Conservation (phyloP, 2,888 invertebrate genomes). For the Ectemnius cavifrons region DNA sequence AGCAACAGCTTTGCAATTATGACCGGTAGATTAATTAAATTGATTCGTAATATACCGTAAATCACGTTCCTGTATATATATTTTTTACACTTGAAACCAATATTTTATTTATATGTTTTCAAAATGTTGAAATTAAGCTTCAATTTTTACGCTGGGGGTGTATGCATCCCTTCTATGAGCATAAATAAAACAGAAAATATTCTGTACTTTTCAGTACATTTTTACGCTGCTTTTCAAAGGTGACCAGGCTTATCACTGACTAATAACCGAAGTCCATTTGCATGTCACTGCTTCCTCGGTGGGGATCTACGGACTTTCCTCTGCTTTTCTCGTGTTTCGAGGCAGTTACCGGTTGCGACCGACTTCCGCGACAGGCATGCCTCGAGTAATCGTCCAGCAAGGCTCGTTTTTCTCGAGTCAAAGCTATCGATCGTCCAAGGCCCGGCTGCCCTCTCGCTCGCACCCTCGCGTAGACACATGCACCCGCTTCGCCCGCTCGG, state of each 20-base stretch:
- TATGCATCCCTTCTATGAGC: too few relatives aligned
- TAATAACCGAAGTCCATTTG: constrained; percentile 43
- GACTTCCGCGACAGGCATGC: constrained; percentile 59
- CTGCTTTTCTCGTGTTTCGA: constrained; percentile 67
- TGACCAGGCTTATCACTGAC: constrained; percentile 39
- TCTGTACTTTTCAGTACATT: not conserved
- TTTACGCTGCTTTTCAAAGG: not conserved
- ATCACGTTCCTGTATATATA: too few relatives aligned
- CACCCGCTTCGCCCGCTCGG: not conserved
- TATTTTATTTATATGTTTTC: too few relatives aligned
- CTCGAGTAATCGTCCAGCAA: constrained; percentile 56
- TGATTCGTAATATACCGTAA: too few relatives aligned
- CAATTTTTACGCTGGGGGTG: too few relatives aligned
- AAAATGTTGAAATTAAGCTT: too few relatives aligned
- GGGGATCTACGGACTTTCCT: constrained; percentile 57
- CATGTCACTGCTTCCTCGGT: constrained; percentile 36
- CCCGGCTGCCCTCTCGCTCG: constrained; percentile 12
- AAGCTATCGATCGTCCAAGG: constrained; percentile 51
- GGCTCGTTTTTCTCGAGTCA: constrained; percentile 58
- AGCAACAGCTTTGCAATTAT: too few relatives aligned
- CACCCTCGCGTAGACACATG: too few relatives aligned
- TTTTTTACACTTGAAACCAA: too few relatives aligned
- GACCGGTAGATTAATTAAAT: too few relatives aligned
- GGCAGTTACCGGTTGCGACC: constrained; percentile 61
- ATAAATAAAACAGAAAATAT: too few relatives aligned